Percentiles rank a stretch among this genome's conserved stretches.
phyloP scores from a whole-genome alignment of 2,888 invertebrate genomes.

The Bruchidius siliquastri region DNA sequence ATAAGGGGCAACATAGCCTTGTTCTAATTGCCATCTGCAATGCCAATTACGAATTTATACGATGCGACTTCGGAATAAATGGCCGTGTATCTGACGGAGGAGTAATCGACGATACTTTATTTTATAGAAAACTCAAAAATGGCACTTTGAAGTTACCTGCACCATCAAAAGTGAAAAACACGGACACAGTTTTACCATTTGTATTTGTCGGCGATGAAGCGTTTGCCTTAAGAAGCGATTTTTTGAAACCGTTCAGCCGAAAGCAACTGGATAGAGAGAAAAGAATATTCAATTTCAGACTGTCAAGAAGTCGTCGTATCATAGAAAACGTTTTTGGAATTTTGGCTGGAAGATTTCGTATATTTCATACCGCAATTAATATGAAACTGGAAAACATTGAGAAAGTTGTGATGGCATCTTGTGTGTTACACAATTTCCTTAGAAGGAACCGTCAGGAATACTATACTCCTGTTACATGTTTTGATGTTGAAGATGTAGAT shows the following conservation, averaged over 20 bases:
- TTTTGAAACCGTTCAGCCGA: slow-evolving; percentile 19
- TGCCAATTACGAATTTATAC: slow-evolving; percentile 26
- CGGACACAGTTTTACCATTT: slow-evolving; percentile 9
- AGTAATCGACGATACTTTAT: slow-evolving; percentile 23
- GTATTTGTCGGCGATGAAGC: slow-evolving; percentile 29
- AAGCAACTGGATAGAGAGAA: slow-evolving; percentile 5
- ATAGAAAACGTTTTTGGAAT: slow-evolving; percentile 30
- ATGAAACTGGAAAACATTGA: slow-evolving; percentile 9
- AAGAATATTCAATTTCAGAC: slow-evolving; percentile 26
- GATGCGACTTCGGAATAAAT: slow-evolving; percentile 23
- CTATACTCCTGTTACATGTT: slow-evolving; percentile 7
- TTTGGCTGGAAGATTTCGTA: slow-evolving; percentile 26
- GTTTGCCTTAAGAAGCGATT: slow-evolving; percentile 20
- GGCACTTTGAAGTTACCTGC: slow-evolving; percentile 7
- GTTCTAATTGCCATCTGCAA: slow-evolving; percentile 21
- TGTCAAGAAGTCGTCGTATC: slow-evolving; percentile 23
- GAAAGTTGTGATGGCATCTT: slow-evolving; percentile 20
- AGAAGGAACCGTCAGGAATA: slow-evolving; percentile 8
- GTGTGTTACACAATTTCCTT: slow-evolving; percentile 22
- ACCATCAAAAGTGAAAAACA: slow-evolving; percentile 3
- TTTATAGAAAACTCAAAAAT: slow-evolving; percentile 16
- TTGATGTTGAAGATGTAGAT: slow-evolving; percentile 18
- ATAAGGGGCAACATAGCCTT: slow-evolving; percentile 25
- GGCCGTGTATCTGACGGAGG: slow-evolving; percentile 26
- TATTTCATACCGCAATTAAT: slow-evolving; percentile 25